These are phyloP conservation scores for Venustoraphidia nigricollis DNA, from an alignment of 2,888 invertebrate genomes.

Conservation along the genomic window DNA sequence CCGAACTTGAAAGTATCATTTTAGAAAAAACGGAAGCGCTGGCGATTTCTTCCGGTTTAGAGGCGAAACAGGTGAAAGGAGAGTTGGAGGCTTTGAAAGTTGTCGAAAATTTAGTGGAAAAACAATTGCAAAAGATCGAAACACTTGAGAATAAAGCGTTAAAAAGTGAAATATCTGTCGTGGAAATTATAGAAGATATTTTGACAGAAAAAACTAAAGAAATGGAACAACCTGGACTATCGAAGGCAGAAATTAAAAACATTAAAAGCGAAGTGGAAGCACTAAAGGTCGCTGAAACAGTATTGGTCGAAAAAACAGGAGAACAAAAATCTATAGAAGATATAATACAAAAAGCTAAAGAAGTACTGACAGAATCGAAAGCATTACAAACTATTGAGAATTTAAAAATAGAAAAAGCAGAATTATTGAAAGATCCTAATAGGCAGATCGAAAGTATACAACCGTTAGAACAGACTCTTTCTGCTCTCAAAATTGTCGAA, in stretches of 20 bases:
- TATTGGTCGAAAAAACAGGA: not conserved
- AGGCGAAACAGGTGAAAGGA: slow-evolving; percentile 3
- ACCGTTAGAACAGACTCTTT: too few species aligned
- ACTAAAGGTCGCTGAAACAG: not conserved
- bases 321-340: slow-evolving; percentile 1
- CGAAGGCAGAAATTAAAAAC: slow-evolving; percentile 1
- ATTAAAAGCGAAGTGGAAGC: not conserved
- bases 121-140: slow-evolving; percentile 1
- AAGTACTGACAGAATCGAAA: slow-evolving; percentile 3
- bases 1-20: slow-evolving; percentile 20
- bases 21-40: slow-evolving; percentile 3
- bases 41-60: not conserved
- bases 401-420: not conserved
- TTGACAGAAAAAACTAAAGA: not conserved
- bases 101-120: slow-evolving; percentile 3
- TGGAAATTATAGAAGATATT: slow-evolving; percentile 1
- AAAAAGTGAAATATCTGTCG: not conserved
- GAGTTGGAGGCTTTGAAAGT: not conserved
- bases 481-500: too few species aligned
- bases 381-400: not conserved
- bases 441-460: too few species aligned
- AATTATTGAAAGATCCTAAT: too few species aligned
- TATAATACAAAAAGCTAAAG: slow-evolving; percentile 3
- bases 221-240: slow-evolving; percentile 2
- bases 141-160: not conserved